These are phyloP conservation scores for Hofmannophila pseudospretella DNA, from an alignment of 2,888 invertebrate species.

Conservation along the genomic window DNA sequence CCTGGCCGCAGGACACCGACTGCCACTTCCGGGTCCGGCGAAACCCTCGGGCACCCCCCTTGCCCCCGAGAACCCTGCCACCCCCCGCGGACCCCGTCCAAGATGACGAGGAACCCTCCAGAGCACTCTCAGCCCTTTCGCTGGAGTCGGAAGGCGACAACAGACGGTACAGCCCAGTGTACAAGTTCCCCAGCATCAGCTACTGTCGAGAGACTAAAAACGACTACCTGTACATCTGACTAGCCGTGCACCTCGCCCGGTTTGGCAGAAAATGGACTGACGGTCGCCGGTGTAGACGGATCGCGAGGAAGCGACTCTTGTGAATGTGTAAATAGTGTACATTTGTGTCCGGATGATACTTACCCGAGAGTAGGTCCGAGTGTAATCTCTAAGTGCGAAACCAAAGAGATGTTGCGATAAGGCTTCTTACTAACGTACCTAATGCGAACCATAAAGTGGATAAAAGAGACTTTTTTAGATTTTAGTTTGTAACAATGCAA, in stretches of 20 bases:
- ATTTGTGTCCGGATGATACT: slow-evolving; percentile 30
- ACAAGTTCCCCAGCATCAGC: slow-evolving; percentile 69
- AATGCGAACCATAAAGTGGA: no score
- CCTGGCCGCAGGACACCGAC: slow-evolving; percentile 82
- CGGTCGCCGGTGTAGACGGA: slow-evolving; percentile 29
- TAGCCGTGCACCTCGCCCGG: slow-evolving; percentile 35
- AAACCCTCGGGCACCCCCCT: slow-evolving; percentile 89
- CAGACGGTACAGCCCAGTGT: slow-evolving; percentile 66
- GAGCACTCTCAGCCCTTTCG: slow-evolving; percentile 65
- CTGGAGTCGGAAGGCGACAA: slow-evolving; percentile 60
- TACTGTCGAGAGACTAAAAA: slow-evolving; percentile 68
- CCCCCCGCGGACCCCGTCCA: slow-evolving; percentile 30
- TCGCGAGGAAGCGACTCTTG: slow-evolving; percentile 47
- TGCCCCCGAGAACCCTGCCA: slow-evolving; percentile 78
- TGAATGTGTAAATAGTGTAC: slow-evolving; percentile 58
- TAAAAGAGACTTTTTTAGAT: no score
- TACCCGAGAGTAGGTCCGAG: background rate
- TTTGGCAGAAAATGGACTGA: slow-evolving; percentile 27
- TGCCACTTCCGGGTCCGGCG: slow-evolving; percentile 90
- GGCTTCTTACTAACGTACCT: slow-evolving; percentile 28
- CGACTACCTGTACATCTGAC: slow-evolving; percentile 71
- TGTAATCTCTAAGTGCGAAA: slow-evolving; percentile 41
- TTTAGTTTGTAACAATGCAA: no score
- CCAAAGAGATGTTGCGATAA: slow-evolving; percentile 60
- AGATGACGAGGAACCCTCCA: slow-evolving; percentile 53